Conservation (phyloP, 2,797 vertebrate species). For the Limosa lapponica region DNA sequence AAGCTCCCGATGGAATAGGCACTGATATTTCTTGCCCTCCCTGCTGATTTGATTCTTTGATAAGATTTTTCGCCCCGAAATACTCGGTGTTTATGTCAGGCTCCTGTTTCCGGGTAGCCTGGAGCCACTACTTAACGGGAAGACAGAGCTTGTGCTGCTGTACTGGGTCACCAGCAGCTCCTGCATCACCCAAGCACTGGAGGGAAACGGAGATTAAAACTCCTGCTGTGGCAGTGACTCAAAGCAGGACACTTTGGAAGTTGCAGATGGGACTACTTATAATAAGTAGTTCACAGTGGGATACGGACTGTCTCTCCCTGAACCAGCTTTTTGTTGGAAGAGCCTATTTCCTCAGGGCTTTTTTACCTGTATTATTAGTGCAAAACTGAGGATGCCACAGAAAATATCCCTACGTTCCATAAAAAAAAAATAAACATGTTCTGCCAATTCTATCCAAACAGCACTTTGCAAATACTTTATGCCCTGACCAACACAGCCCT, state of each 20-base stretch:
- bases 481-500: neutral
- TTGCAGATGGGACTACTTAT: neutral
- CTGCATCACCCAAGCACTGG: neutral
- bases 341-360: neutral
- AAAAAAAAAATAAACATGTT: neutral
- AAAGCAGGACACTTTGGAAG: neutral
- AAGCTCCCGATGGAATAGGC: neutral
- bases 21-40: neutral
- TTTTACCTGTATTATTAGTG: neutral
- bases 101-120: neutral
- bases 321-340: neutral
- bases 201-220: neutral
- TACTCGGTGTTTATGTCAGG: neutral
- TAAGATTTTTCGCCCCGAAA: constrained; percentile 1
- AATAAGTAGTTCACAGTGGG: neutral
- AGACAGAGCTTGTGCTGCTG: neutral
- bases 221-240: neutral
- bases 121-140: neutral
- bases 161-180: neutral
- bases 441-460: neutral
- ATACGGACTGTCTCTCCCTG: neutral
- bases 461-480: neutral
- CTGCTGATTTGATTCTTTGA: neutral
- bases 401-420: neutral
- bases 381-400: neutral